Conservation (phyloP, 2,888 invertebrate species). For the Lasioglossum villosulum region DNA sequence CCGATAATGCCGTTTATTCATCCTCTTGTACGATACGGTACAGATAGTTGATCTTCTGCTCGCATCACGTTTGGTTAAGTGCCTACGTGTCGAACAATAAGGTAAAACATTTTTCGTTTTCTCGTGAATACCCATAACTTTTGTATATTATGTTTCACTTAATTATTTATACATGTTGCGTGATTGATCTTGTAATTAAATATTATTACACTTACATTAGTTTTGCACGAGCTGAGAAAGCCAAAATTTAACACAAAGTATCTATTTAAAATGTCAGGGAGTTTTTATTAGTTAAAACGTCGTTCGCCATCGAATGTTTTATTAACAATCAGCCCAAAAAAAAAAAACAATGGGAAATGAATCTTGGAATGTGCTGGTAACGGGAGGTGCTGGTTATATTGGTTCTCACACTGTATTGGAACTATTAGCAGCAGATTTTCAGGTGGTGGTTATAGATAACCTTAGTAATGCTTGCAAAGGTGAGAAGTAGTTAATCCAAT, state of each 20-base stretch:
- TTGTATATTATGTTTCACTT: background rate
- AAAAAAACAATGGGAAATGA: conserved; percentile 75
- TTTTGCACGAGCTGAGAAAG: background rate
- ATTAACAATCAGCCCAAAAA: conserved; percentile 45
- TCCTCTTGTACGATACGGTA: conserved; percentile 19
- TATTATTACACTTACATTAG: background rate
- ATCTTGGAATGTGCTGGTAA: conserved; percentile 89
- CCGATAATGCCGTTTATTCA: conserved; percentile 31
- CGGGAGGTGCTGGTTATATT: conserved; percentile 98
- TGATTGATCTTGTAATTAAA: conserved; percentile 1
- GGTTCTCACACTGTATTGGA: conserved; percentile 96
- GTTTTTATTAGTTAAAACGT: background rate
- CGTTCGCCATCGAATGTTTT: conserved; percentile 25
- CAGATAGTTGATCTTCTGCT: conserved; percentile 38
- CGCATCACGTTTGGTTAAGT: conserved; percentile 41
- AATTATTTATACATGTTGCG: background rate
- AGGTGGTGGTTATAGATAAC: conserved; percentile 95
- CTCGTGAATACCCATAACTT: background rate
- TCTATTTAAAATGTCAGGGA: background rate
- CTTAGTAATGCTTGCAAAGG: conserved; percentile 92
- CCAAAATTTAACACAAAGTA: background rate
- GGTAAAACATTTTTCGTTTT: conserved; percentile 28
- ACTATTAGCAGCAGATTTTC: conserved; percentile 89
- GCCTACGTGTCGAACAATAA: conserved; percentile 36
- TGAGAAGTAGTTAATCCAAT: conserved; percentile 75